Base-by-base conservation (phyloP, 2,888 invertebrate species). In the Cryptus viduatorius region DNA sequence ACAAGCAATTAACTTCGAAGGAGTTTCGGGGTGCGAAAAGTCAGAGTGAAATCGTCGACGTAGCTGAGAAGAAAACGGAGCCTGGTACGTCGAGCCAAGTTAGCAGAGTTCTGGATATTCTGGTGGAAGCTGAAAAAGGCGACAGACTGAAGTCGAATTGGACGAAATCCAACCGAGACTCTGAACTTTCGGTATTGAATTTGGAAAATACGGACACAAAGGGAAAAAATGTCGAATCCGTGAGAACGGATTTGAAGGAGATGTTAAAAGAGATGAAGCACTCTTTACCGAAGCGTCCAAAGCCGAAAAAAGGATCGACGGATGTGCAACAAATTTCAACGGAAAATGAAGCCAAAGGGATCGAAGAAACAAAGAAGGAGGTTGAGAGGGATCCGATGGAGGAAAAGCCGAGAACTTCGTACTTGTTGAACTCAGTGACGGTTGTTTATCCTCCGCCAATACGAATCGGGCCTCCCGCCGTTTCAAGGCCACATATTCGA, bases 231-330 rank as follows among this genome's bases (percentile, higher is more conserved):
- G 91, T 91, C 68, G 91, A 91, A 85, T 90, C 88, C 77, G 82
- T 87, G 16, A 91, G 90, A 24, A 79, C 85, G 19, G 91, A 94
- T 91, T 93, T 97, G 42, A 96, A 96, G 91, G 96, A 96, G 93
- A 96, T 96, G 95, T 92, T 97, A 85, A 96, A 96, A 90, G 96
- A 97, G 94, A 96, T 97, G 96, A 97, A 96, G 93, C 95, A 97
- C 92, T 96, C 96, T 12, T 93, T 97, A 83, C 96, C 96, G 0
- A 96, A 95, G 90, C 95, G 95, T 87, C 92, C 95, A 31, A 95
- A 95, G 87, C 93, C 94, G 46, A 94, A 88, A 24, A 90, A 88
- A 84, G 12, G 44, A 1, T 65, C 79, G 8, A 68, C 77, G 42
- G 84, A 88, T 24, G 19, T 29, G 59, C 69, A 79, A 29, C 69